Evolutionary conservation across 2,113 vertebrate species (phyloP), one percentile per base, ranked within the genome.

Genomic region (Eolophus roseicapilla): DNA sequence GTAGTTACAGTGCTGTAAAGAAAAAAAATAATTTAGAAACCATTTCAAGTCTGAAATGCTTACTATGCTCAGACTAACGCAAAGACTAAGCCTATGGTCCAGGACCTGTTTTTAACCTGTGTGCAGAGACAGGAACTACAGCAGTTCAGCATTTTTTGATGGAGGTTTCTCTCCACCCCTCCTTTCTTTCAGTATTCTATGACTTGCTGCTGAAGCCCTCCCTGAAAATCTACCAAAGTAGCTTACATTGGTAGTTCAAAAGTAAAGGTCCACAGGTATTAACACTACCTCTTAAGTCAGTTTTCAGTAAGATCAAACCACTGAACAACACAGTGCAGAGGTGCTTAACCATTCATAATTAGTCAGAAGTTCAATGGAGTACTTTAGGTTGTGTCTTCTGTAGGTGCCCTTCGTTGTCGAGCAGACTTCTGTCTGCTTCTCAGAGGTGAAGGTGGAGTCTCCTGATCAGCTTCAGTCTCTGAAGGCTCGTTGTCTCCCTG

Each of bases 401-500:
- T 68, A 25, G 97, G 96, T 17, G 95, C 88, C 39, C 98, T 97
- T 95, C 99, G 98, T 84, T 99, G 99, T 55, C 99, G 98, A 76
- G 98, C 87, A 0, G 97, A 97, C 97, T 98, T 98, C 94, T 98
- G 98, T 73, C 99, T 98, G 12, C 89, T 95, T 60, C 98, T 98
- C 43, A 97, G 97, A 4, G 98, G 92, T 0, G 97, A 96, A 13
- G 96, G 91, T 2, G 97, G 95, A 13, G 95, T 80, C 27, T 98
- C 95, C 9, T 98, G 98, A 13, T 99, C 98, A 3, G 96, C 93
- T 96, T 98, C 98, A 43, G 98, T 57, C 85, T 99, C 98, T n/a
- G 98, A 96, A 49, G 98, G 98, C 70, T 99, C 98, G 16, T 97
- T 98, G 89, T 99, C 99, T 35, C 98, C 98, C 89, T 98, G 99